Conservation (phyloP, 2,113 vertebrate species). For the Dendropsophus ebraccatus region DNA sequence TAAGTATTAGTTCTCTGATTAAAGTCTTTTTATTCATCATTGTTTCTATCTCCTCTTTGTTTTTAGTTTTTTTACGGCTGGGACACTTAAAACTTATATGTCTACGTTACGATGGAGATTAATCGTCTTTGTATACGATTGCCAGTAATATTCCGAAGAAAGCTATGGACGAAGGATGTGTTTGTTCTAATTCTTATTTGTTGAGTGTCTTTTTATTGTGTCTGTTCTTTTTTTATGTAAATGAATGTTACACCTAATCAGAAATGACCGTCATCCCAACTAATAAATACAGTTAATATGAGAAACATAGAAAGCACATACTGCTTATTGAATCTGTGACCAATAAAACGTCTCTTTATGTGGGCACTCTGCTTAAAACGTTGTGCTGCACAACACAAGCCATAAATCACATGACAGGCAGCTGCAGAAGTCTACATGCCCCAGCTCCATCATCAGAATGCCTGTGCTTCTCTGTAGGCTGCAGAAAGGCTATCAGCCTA, state of each 20-base stretch:
- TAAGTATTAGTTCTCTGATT: not conserved
- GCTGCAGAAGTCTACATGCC: not conserved
- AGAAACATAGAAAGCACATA: not conserved
- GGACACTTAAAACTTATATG: slow-evolving; percentile 17
- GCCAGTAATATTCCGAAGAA: slow-evolving; percentile 1
- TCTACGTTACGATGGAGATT: slow-evolving; percentile 29
- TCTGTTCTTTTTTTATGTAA: not conserved
- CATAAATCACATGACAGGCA: not conserved
- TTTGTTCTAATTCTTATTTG: slow-evolving; percentile 17
- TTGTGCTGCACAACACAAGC: slow-evolving; percentile 15
- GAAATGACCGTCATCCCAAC: not conserved
- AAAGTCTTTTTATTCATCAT: not conserved
- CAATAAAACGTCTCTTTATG: not conserved
- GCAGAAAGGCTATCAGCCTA: not conserved
- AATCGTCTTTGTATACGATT: slow-evolving; percentile 24
- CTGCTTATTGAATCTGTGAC: not conserved
- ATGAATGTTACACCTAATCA: not conserved
- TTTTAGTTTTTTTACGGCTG: slow-evolving; percentile 20
- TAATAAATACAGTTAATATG: not conserved
- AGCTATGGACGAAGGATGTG: slow-evolving; percentile 28
- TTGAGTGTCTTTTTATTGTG: slow-evolving; percentile 32
- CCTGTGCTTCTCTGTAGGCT: not conserved
- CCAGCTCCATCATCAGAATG: not conserved
- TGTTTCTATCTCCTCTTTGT: not conserved
- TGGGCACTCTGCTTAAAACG: slow-evolving; percentile 4